These are phyloP conservation scores for Hippoglossus stenolepis DNA, from an alignment of 2,113 vertebrate genomes.

Conservation along the genomic window DNA sequence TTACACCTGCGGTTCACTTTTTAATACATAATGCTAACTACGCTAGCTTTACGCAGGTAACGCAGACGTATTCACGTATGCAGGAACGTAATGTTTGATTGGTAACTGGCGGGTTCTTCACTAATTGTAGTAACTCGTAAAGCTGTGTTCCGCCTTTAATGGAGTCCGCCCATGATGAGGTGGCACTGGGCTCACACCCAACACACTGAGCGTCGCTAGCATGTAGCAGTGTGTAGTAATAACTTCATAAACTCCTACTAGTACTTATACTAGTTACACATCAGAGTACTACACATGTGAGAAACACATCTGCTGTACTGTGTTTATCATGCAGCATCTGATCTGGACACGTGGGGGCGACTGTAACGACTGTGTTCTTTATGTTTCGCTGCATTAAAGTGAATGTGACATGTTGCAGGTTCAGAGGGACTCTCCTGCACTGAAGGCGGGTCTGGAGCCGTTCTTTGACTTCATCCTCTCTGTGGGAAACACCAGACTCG, in stretches of 20 bases:
- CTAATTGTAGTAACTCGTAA: neutral
- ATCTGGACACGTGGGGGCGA: conserved; percentile 40
- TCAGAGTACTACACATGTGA: neutral
- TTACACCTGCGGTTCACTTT: conserved; percentile 9
- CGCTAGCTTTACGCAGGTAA: neutral
- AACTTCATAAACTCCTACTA: neutral
- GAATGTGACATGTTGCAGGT: conserved; percentile 77
- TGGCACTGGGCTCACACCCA: conserved; percentile 63
- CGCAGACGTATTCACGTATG: neutral
- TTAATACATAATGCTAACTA: neutral
- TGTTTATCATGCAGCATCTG: neutral
- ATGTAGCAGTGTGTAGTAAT: neutral
- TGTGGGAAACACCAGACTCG: conserved; percentile 90
- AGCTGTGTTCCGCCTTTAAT: neutral
- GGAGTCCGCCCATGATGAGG: conserved; percentile 65
- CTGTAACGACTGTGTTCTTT: neutral
- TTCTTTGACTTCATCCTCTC: conserved; percentile 97
- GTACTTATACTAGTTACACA: neutral
- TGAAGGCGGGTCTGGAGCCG: conserved; percentile 91
- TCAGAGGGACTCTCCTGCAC: conserved; percentile 91
- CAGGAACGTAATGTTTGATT: neutral
- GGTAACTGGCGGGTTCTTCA: neutral
- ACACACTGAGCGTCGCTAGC: too few species aligned
- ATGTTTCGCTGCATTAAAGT: too few species aligned
- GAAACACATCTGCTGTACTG: neutral